Evolutionary conservation across 1,140 invertebrate species (phyloP).

Genomic region (Drosophila leontia): DNA sequence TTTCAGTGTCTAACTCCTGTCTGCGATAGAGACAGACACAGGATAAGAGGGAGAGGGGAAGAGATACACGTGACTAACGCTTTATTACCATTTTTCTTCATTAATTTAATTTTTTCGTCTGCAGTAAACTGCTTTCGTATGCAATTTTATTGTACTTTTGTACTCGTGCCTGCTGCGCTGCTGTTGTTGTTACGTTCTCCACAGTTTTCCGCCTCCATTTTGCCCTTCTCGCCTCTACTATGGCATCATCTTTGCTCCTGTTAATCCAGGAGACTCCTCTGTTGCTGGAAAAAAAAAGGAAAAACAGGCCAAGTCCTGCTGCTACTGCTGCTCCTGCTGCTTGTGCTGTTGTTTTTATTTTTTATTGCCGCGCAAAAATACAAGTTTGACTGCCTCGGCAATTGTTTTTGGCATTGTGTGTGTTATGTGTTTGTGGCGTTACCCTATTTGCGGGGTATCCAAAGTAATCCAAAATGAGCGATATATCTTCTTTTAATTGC

Average conservation of each 20-base stretch:
- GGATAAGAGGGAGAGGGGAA: constrained; percentile 5
- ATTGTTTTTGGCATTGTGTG: constrained; percentile 34
- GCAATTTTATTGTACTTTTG: constrained; percentile 82
- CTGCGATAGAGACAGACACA: constrained; percentile 19
- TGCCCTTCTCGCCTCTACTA: background rate
- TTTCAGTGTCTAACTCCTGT: constrained; percentile 42
- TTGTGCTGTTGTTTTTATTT: constrained; percentile 63
- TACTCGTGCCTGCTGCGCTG: constrained; percentile 77
- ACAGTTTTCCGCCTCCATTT: constrained; percentile 7
- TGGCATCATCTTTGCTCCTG: constrained; percentile 39
- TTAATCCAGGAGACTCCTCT: constrained; percentile 33
- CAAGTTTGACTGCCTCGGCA: constrained; percentile 65
- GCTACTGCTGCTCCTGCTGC: constrained; percentile 23
- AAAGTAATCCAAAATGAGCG: background rate
- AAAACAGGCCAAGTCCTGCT: constrained; percentile 35
- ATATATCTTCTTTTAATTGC: constrained; percentile 1
- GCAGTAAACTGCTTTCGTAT: constrained; percentile 82
- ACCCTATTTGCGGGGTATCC: constrained; percentile 22
- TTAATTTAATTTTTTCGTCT: constrained; percentile 83
- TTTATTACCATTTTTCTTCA: constrained; percentile 83
- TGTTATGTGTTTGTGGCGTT: constrained; percentile 11
- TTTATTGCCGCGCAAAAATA: constrained; percentile 80
- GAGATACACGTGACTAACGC: constrained; percentile 77
- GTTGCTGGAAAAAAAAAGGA: constrained; percentile 5
- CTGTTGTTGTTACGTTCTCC: constrained; percentile 77